Percentiles rank a stretch among this genome's conserved stretches.
These are phyloP conservation scores for Agrotis segetum DNA, from an alignment of 2,888 invertebrate species.

Conservation along the genomic window DNA sequence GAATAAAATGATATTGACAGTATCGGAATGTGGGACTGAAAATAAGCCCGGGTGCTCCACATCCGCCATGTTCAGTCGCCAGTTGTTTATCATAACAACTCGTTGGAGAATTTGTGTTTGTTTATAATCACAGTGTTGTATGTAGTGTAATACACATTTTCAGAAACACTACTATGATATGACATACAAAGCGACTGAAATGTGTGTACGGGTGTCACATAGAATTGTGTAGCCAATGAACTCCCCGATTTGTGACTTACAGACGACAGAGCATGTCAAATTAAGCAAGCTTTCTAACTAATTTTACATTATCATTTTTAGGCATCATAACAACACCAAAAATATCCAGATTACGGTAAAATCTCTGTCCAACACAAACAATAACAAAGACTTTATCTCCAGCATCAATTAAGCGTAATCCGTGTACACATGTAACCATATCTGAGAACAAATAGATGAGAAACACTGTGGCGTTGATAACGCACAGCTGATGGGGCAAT, in stretches of 20 bases:
- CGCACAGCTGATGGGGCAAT: constrained; percentile 52
- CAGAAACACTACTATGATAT: constrained; percentile 11
- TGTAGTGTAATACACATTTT: constrained; percentile 31
- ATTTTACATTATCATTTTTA: neutral
- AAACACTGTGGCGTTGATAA: constrained; percentile 57
- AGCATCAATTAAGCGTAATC: constrained; percentile 56
- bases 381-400: constrained; percentile 43
- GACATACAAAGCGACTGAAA: constrained; percentile 15
- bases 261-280: neutral
- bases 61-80: constrained; percentile 48
- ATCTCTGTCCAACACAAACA: constrained; percentile 34
- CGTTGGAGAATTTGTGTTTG: constrained; percentile 44
- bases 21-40: constrained; percentile 51
- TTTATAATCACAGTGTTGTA: constrained; percentile 35
- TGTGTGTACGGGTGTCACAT: constrained; percentile 3
- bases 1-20: constrained; percentile 49
- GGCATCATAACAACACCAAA: neutral
- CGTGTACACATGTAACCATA: constrained; percentile 41
- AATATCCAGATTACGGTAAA: neutral
- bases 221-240: neutral
- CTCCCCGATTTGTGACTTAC: neutral
- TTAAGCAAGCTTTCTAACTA: neutral
- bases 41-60: constrained; percentile 26
- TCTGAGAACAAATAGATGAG: constrained; percentile 47
- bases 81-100: constrained; percentile 51